Base-by-base conservation (phyloP, 2,113 vertebrate genomes). In the Prochilodus magdalenae region DNA sequence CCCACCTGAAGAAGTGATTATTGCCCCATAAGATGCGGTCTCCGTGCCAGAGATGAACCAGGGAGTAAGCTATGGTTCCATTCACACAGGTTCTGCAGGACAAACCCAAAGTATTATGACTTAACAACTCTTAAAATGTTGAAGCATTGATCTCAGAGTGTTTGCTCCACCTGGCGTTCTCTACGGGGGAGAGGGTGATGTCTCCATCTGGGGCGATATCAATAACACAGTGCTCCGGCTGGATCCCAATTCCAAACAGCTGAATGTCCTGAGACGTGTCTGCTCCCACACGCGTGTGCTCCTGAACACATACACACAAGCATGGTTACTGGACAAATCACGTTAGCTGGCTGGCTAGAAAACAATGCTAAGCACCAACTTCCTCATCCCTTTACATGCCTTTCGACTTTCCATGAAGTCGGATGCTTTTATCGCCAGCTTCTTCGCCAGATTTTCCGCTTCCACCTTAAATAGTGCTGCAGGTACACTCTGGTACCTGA, bases 191-290 rank as follows among this genome's bases (percentile, higher is more conserved):
- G 27, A 99, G 94, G 44, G 95, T 95, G 89, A 99, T 92, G 36
- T 99, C 97, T 75, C 97, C 96, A 44, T 99, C 97, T 0, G 93
- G 76, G 67, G 95, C 92, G 27, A 98, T 94, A 83, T 98, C 95
- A 81, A 99, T 96, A 87, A 96, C 86, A 73, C 97, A 99, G 91
- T 99, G 98, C 84, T 98, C 95, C 4, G 96, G 91, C 83, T 98
- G 97, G 88, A 99, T 99, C 40, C 98, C 98, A 84, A 99, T 99
- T 13, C 98, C 98, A 70, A 96, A 99, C 74, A 99, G 96, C 92
- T 99, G 98, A 89, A 99, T 98, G 90, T 99, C 98, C 93, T 99
- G 98, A 86, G 98, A 98, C 0, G 96, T 98, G 89, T 98, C 95
- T 12, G 97, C 97, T 26, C 98, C 98, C 84, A 99, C 96, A 85